Evolutionary conservation across 2,113 vertebrate genomes (phyloP).

Genomic region (Tyto alba): DNA sequence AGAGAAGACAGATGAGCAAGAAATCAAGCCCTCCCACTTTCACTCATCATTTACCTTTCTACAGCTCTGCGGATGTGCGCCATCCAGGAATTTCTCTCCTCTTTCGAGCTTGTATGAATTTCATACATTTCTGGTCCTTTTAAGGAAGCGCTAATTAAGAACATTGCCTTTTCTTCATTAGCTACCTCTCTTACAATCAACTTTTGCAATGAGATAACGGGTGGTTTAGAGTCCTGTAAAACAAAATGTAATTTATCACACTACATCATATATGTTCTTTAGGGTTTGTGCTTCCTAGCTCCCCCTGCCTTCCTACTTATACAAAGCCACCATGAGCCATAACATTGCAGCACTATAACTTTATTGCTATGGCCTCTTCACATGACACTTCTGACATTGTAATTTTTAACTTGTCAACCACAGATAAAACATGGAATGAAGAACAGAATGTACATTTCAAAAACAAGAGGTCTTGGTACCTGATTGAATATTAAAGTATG

Average conservation of each 20-base stretch:
- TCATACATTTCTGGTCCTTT: conserved; percentile 96
- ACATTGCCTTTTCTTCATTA: conserved; percentile 96
- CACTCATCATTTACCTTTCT: conserved; percentile 77
- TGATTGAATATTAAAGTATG: background rate
- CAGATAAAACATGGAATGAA: background rate
- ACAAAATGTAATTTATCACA: background rate
- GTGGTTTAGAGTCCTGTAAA: conserved; percentile 89
- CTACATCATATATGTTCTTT: background rate
- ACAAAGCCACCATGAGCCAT: background rate
- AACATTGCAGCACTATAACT: background rate
- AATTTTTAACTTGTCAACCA: background rate
- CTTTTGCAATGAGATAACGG: conserved; percentile 92
- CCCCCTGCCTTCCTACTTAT: background rate
- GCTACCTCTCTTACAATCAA: conserved; percentile 95
- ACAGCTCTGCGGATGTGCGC: conserved; percentile 86
- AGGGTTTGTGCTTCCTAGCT: background rate
- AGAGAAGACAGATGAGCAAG: background rate
- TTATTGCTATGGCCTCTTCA: background rate
- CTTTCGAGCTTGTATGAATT: conserved; percentile 89
- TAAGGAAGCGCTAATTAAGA: conserved; percentile 92
- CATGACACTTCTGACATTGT: background rate
- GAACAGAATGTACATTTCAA: background rate
- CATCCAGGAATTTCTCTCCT: conserved; percentile 95
- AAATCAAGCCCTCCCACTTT: background rate
- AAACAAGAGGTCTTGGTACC: background rate